phyloP scores from a whole-genome alignment of 2,113 vertebrate genomes.

The Emydura subglobosa region DNA sequence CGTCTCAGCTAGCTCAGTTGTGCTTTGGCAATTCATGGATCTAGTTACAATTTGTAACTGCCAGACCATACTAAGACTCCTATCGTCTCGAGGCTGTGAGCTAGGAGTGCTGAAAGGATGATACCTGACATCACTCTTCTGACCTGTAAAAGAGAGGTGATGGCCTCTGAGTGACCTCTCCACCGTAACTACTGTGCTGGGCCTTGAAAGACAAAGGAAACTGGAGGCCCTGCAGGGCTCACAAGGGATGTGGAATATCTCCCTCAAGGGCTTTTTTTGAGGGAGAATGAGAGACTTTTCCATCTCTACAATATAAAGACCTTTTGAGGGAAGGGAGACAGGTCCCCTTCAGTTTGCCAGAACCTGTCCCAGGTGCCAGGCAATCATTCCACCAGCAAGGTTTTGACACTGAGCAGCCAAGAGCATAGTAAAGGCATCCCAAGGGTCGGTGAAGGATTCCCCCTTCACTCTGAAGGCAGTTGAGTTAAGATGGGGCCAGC shows the following conservation, averaged over 20 bases:
- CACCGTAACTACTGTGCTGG: not conserved
- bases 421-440: not conserved
- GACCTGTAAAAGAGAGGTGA: not conserved
- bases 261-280: not conserved
- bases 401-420: not conserved
- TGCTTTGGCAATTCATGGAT: not conserved
- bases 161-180: not conserved
- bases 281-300: not conserved
- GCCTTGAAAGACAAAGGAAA: not conserved
- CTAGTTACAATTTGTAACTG: not conserved
- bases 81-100: accelerated
- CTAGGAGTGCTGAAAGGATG: accelerated
- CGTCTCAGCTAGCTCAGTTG: not conserved
- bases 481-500: not conserved
- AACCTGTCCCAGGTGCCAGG: accelerated
- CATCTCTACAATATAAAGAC: not conserved
- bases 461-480: not conserved
- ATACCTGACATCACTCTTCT: accelerated
- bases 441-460: not conserved
- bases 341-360: not conserved
- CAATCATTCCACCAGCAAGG: not conserved
- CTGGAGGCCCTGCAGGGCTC: not conserved
- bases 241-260: not conserved
- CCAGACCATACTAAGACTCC: not conserved
- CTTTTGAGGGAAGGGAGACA: not conserved